Conservation (phyloP, 2,888 invertebrate genomes). For the Spatulosminthurus flaviceps region DNA sequence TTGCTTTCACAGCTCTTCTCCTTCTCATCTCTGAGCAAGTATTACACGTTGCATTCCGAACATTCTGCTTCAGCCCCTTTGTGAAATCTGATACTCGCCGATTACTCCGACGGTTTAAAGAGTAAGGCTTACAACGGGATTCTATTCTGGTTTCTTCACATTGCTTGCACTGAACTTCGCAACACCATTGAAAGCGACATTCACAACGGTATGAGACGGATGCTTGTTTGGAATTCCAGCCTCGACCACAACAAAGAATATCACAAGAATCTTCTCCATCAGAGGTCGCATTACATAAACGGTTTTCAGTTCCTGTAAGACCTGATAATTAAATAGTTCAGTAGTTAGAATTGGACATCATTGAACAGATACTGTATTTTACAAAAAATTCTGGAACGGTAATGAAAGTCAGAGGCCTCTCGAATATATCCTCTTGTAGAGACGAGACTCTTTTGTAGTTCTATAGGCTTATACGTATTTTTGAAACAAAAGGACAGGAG, state of each 20-base stretch:
- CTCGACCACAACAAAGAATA: slow-evolving; percentile 85
- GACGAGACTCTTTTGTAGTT: no score
- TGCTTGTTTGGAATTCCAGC: slow-evolving; percentile 71
- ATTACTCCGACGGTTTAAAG: slow-evolving; percentile 5
- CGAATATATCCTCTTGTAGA: no score
- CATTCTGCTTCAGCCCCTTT: slow-evolving; percentile 36
- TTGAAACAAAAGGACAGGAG: not conserved
- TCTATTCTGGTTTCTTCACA: slow-evolving; percentile 68
- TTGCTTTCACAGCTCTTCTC: slow-evolving; percentile 3
- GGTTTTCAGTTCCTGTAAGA: slow-evolving; percentile 82
- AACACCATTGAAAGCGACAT: slow-evolving; percentile 92
- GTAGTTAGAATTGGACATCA: slow-evolving; percentile 66
- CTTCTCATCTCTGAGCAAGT: not conserved
- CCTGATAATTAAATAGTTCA: no score
- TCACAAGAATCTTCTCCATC: slow-evolving; percentile 87
- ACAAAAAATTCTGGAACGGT: no score
- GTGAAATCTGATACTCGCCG: slow-evolving; percentile 24
- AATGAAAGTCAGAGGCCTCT: no score
- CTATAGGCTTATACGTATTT: not conserved
- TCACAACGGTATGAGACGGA: slow-evolving; percentile 65
- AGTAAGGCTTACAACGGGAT: slow-evolving; percentile 39
- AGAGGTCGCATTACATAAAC: slow-evolving; percentile 82
- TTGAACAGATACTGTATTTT: no score
- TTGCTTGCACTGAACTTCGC: slow-evolving; percentile 86
- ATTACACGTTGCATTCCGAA: not conserved